Conservation (phyloP, 2,888 invertebrate species). For the Thecocarcelia acutangulata region DNA sequence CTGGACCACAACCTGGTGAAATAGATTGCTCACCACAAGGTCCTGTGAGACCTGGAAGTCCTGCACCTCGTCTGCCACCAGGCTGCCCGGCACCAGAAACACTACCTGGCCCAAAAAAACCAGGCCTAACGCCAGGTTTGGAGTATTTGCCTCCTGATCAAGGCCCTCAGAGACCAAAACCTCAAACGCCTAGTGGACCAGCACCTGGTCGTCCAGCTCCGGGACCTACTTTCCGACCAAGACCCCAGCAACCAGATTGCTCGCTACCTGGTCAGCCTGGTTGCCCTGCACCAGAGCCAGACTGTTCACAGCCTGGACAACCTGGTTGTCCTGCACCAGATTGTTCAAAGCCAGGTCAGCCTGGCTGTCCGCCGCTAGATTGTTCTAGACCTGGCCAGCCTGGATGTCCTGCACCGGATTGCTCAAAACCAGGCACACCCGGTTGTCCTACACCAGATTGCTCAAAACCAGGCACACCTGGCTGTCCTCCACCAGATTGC, state of each 20-base stretch:
- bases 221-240: neutral
- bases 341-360: conserved; percentile 40
- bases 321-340: conserved; percentile 41
- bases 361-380: conserved; percentile 63
- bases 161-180: conserved; percentile 51
- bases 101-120: conserved; percentile 70
- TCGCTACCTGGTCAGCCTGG: conserved; percentile 54
- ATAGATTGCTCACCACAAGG: conserved; percentile 71
- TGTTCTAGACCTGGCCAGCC: conserved; percentile 57
- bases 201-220: conserved; percentile 42
- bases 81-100: conserved; percentile 67
- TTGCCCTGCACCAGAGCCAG: conserved; percentile 47
- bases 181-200: conserved; percentile 57
- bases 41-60: conserved; percentile 58
- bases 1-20: conserved; percentile 69
- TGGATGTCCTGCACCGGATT: conserved; percentile 35
- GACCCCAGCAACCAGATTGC: conserved; percentile 41
- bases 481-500: conserved; percentile 59
- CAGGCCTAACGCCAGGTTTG: conserved; percentile 67
- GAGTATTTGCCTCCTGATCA: conserved; percentile 72
- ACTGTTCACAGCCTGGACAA: neutral
- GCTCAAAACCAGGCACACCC: conserved; percentile 58
- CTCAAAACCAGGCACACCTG: conserved; percentile 53
- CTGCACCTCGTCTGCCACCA: conserved; percentile 64
- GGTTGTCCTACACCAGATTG: conserved; percentile 48